These are phyloP conservation scores for Caerostris extrusa DNA, from an alignment of 1,140 invertebrate genomes.

Conservation along the genomic window DNA sequence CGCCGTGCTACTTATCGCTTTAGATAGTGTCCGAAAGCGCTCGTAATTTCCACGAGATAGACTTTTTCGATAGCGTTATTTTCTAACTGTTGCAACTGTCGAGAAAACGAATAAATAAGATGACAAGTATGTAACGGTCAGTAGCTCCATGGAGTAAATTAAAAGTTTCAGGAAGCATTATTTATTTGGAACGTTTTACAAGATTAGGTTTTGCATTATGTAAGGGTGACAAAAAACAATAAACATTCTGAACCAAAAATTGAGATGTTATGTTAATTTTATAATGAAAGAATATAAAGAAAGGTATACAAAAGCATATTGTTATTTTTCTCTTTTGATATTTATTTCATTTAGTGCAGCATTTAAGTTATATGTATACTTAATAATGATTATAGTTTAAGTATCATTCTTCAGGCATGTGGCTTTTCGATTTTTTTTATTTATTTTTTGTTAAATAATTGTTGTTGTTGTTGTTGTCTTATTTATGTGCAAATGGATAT, in stretches of 20 bases:
- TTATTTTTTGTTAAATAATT: too few species aligned
- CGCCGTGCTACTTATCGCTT: slow-evolving; percentile 60
- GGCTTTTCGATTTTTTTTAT: too few species aligned
- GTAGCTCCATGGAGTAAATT: slow-evolving; percentile 23
- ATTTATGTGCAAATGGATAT: too few species aligned
- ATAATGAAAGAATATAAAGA: not conserved
- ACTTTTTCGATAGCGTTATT: slow-evolving; percentile 71
- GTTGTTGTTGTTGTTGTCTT: too few species aligned
- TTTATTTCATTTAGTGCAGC: too few species aligned
- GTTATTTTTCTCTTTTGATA: not conserved
- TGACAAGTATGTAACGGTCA: slow-evolving; percentile 28
- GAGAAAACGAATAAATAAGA: slow-evolving; percentile 32
- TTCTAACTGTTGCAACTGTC: slow-evolving; percentile 51
- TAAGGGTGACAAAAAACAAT: not conserved
- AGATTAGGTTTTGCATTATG: not conserved
- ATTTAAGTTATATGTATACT: too few species aligned
- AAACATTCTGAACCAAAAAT: not conserved
- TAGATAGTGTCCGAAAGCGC: slow-evolving; percentile 74
- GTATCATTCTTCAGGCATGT: too few species aligned
- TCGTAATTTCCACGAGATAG: slow-evolving; percentile 66
- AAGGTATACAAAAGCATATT: not conserved
- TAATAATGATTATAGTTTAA: too few species aligned
- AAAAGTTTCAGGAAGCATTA: not conserved
- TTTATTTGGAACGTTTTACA: slow-evolving; percentile 25
- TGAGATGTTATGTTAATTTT: too few species aligned